Evolutionary conservation across 2,888 invertebrate species (phyloP).

Genomic region (Aelia acuminata): DNA sequence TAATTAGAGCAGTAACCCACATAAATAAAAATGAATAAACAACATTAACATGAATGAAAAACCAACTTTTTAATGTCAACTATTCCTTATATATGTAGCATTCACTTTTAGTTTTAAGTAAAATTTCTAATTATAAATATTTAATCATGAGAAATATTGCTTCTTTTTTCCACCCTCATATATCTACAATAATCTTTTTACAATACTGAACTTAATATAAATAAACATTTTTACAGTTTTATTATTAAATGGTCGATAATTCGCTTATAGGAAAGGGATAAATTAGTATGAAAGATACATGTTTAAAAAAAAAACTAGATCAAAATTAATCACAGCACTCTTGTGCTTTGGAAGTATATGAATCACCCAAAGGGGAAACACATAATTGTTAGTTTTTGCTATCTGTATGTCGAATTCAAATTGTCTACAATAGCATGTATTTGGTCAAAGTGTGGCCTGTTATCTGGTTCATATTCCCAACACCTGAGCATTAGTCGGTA

Average conservation of each 20-base stretch:
- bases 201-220: slow-evolving; percentile 36
- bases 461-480: slow-evolving; percentile 94
- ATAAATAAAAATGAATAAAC: not conserved
- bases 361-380: slow-evolving; percentile 17
- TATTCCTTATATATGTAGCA: not conserved
- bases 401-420: slow-evolving; percentile 57
- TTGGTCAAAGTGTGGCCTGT: slow-evolving; percentile 92
- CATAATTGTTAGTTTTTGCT: slow-evolving; percentile 14
- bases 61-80: not conserved
- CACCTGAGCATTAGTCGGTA: slow-evolving; percentile 92
- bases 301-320: slow-evolving; percentile 43
- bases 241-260: slow-evolving; percentile 31
- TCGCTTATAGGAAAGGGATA: slow-evolving; percentile 34
- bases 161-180: not conserved
- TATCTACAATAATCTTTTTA: slow-evolving; percentile 26
- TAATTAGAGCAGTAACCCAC: not conserved
- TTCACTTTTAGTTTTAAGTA: not conserved
- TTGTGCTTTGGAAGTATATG: slow-evolving; percentile 56
- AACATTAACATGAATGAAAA: not conserved
- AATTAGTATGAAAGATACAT: slow-evolving; percentile 49
- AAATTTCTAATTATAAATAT: not conserved
- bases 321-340: slow-evolving; percentile 57
- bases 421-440: slow-evolving; percentile 83
- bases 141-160: not conserved
- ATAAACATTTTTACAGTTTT: slow-evolving; percentile 45